Conservation (phyloP, 1,140 invertebrate genomes). For the Drosophila serrata region DNA sequence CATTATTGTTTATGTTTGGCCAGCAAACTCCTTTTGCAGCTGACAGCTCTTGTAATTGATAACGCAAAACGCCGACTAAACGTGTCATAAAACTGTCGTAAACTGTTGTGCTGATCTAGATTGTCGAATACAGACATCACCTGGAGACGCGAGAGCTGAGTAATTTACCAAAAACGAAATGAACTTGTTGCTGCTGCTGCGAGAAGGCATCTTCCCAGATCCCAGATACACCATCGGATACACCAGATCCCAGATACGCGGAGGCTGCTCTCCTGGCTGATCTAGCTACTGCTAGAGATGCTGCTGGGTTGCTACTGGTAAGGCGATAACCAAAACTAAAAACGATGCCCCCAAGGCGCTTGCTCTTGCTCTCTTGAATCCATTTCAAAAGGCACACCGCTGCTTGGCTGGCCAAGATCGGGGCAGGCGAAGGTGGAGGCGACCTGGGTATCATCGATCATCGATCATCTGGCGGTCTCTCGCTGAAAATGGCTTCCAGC, state of each 20-base stretch:
- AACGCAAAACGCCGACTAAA: slow-evolving; percentile 56
- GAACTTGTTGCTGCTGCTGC: slow-evolving; percentile 72
- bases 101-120: slow-evolving; percentile 74
- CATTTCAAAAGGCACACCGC: slow-evolving; percentile 61
- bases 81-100: slow-evolving; percentile 78
- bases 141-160: slow-evolving; percentile 48
- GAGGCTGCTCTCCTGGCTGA: slow-evolving; percentile 34
- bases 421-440: slow-evolving; percentile 36
- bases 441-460: slow-evolving; percentile 82
- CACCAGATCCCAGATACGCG: slow-evolving; percentile 42
- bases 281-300: slow-evolving; percentile 15
- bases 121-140: slow-evolving; percentile 80
- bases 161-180: slow-evolving; percentile 81
- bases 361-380: slow-evolving; percentile 55
- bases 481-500: slow-evolving; percentile 83
- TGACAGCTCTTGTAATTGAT: slow-evolving; percentile 78
- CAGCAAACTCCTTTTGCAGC: slow-evolving; percentile 56
- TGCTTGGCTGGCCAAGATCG: slow-evolving; percentile 24
- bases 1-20: slow-evolving; percentile 20
- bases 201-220: slow-evolving; percentile 44
- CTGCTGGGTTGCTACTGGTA: slow-evolving; percentile 48
- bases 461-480: slow-evolving; percentile 79
- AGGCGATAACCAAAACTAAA: slow-evolving; percentile 76
- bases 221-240: slow-evolving; percentile 31
- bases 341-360: slow-evolving; percentile 78